These are phyloP conservation scores for Arrhamphus sclerolepis DNA, from an alignment of 2,797 vertebrate species.

Conservation along the genomic window DNA sequence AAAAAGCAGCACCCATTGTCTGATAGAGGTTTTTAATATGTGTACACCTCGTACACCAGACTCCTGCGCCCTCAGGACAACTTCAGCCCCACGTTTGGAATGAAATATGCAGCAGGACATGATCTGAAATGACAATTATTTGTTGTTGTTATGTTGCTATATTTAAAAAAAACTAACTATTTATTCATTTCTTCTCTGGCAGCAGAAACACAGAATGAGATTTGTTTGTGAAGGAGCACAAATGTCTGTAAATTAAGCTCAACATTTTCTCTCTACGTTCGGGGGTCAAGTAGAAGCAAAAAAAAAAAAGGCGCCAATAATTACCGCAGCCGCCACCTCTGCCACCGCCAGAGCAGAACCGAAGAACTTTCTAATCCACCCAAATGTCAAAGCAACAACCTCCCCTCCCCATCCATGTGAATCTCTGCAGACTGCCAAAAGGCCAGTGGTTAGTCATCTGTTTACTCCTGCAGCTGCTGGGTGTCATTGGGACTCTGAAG, in stretches of 20 bases:
- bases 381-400: constrained; percentile 75
- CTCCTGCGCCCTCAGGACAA: constrained; percentile 58
- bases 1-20: constrained; percentile 50
- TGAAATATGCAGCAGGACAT: constrained; percentile 57
- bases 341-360: constrained; percentile 71
- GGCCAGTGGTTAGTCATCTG: constrained; percentile 82
- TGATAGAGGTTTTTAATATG: constrained; percentile 71
- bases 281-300: constrained; percentile 49
- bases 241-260: constrained; percentile 12
- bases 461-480: constrained; percentile 80
- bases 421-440: constrained; percentile 78
- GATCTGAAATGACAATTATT: constrained; percentile 59
- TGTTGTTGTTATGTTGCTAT: constrained; percentile 3
- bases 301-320: constrained; percentile 63
- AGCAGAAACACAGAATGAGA: constrained; percentile 29
- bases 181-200: constrained; percentile 21
- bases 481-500: constrained; percentile 77
- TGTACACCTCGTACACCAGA: constrained; percentile 63
- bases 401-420: constrained; percentile 50
- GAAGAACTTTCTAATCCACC: constrained; percentile 78
- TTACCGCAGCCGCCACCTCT: constrained; percentile 72
- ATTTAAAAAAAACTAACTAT: constrained; percentile 17
- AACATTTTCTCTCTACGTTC: constrained; percentile 15
- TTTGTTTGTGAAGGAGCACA: constrained; percentile 46
- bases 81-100: constrained; percentile 51